Percentiles rank a stretch among this genome's conserved stretches.
These are phyloP conservation scores for Argynnis bischoffii DNA, from an alignment of 2,888 invertebrate genomes.

Conservation along the genomic window DNA sequence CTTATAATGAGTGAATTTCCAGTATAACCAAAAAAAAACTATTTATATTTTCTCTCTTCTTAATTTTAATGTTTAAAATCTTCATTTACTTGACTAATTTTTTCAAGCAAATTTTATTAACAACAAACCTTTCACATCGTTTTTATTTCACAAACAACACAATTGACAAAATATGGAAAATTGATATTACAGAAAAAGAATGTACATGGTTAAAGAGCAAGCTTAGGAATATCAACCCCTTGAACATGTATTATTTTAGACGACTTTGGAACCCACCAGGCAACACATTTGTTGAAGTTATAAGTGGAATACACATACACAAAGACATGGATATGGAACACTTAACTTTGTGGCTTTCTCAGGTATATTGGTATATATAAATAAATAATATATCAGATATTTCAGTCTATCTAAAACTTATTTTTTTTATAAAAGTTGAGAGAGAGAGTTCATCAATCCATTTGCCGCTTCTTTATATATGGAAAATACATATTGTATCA, in stretches of 20 bases:
- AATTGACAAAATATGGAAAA: not conserved
- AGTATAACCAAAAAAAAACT: no score
- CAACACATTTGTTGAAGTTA: constrained; percentile 58
- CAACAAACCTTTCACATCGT: not conserved
- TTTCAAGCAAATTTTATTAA: not conserved
- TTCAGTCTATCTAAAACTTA: constrained; percentile 3
- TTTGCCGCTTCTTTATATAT: no score
- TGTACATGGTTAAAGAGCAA: constrained; percentile 65
- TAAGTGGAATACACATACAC: constrained; percentile 51
- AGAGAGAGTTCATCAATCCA: no score
- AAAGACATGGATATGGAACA: constrained; percentile 50
- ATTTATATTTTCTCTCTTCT: no score
- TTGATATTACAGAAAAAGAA: constrained; percentile 60
- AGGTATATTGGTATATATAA: constrained; percentile 48
- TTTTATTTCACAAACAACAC: not conserved
- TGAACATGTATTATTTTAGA: constrained; percentile 71
- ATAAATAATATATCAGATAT: not conserved
- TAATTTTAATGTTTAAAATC: no score
- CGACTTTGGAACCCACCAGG: constrained; percentile 63
- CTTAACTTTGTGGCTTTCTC: constrained; percentile 55
- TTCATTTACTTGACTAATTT: no score
- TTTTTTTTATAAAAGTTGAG: no score
- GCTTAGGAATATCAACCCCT: constrained; percentile 57
- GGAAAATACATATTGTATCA: no score
- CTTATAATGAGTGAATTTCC: no score